Evolutionary conservation across 1,140 invertebrate genomes (phyloP).

Genomic region (Drosophila ohnishii): DNA sequence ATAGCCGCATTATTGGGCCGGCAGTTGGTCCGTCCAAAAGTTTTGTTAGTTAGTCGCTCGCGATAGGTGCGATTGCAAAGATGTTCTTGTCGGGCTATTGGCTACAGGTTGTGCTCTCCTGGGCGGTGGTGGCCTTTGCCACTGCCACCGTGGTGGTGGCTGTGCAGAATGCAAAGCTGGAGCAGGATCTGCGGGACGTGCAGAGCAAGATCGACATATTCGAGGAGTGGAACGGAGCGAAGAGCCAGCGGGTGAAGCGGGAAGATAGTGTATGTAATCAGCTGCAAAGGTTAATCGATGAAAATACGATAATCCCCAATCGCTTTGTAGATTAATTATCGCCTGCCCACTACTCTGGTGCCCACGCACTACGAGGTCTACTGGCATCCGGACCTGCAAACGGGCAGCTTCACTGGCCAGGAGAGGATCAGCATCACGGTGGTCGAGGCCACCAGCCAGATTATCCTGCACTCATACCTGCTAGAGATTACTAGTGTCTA

Average conservation of each 20-base stretch:
- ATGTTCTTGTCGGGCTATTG: constrained; percentile 46
- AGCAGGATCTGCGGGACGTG: constrained; percentile 53
- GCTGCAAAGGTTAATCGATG: not conserved
- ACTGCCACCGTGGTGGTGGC: constrained; percentile 82
- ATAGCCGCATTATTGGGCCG: constrained; percentile 30
- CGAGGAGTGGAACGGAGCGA: constrained; percentile 9
- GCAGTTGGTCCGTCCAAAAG: constrained; percentile 1
- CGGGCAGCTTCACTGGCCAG: constrained; percentile 88
- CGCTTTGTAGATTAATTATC: constrained; percentile 81
- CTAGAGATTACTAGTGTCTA: constrained; percentile 58
- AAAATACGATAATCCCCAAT: not conserved
- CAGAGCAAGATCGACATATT: constrained; percentile 57
- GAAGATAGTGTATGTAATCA: constrained; percentile 32
- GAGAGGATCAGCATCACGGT: constrained; percentile 88
- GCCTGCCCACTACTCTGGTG: constrained; percentile 87
- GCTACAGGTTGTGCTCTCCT: constrained; percentile 45
- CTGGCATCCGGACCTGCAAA: constrained; percentile 89
- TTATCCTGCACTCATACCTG: constrained; percentile 89
- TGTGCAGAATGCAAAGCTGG: constrained; percentile 54
- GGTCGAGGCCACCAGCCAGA: constrained; percentile 84
- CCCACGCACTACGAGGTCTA: constrained; percentile 91
- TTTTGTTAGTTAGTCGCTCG: constrained; percentile 48
- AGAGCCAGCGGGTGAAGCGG: constrained; percentile 3
- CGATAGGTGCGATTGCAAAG: constrained; percentile 48
- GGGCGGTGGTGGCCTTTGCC: constrained; percentile 72